A percentile compares a stretch with the other conserved stretches of the same genome.
These are phyloP conservation scores for Aporophyla nigra DNA, from an alignment of 2,888 invertebrate species.

Conservation along the genomic window DNA sequence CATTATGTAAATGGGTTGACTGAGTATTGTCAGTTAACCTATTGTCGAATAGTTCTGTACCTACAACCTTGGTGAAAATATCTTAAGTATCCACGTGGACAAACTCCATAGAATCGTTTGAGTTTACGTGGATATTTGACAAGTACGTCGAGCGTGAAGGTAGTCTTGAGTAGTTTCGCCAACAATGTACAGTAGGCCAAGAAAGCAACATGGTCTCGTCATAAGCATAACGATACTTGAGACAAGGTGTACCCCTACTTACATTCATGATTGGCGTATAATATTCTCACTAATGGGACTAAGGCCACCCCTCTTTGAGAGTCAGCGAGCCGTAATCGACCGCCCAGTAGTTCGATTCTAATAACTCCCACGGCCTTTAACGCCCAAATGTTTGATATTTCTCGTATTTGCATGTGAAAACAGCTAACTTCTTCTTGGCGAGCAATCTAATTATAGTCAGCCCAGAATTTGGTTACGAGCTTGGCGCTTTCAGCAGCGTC, in stretches of 20 bases:
- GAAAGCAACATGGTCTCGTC: too few relatives aligned
- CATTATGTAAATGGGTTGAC: conserved; percentile 60
- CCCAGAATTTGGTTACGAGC: too few relatives aligned
- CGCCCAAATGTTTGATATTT: neutral
- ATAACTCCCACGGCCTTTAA: neutral
- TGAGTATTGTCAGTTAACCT: conserved; percentile 40
- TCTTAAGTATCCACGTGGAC: conserved; percentile 30
- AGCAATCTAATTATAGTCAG: too few relatives aligned
- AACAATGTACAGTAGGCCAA: neutral
- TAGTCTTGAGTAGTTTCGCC: neutral
- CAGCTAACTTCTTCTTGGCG: too few relatives aligned
- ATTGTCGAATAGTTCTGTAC: conserved; percentile 39
- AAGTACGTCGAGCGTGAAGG: neutral
- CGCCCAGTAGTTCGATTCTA: neutral
- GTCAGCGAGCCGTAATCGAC: too few relatives aligned
- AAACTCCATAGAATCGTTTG: neutral
- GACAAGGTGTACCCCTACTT: too few relatives aligned
- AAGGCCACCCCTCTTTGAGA: too few relatives aligned
- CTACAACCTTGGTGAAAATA: conserved; percentile 44
- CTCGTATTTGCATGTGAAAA: neutral
- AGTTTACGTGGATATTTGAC: conserved; percentile 1
- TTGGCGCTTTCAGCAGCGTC: too few relatives aligned
- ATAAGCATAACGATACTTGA: too few relatives aligned
- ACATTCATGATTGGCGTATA: too few relatives aligned
- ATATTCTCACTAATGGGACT: too few relatives aligned